phyloP scores from a whole-genome alignment of 2,113 vertebrate species.

The Isichthys henryi region DNA sequence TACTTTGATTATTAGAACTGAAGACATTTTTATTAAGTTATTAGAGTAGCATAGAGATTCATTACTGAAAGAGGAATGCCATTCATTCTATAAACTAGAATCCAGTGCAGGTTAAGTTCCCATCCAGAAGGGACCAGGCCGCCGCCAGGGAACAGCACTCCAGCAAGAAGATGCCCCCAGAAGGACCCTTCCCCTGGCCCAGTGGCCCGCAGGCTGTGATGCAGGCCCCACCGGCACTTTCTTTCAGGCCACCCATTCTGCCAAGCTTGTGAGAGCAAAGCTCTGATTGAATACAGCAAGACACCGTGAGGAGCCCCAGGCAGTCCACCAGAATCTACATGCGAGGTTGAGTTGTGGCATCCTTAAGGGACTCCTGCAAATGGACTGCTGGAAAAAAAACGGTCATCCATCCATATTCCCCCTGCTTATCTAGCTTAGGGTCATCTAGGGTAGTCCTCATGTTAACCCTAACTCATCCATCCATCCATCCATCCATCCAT shows the following conservation, averaged over 20 bases:
- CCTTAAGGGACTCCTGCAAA: not conserved
- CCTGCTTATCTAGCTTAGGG: not conserved
- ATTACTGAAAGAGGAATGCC: not conserved
- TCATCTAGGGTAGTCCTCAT: not conserved
- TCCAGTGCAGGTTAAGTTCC: not conserved
- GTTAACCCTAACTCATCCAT: not conserved
- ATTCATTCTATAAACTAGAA: not conserved
- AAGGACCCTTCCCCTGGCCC: not conserved
- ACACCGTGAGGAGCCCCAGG: not conserved
- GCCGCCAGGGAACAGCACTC: not conserved
- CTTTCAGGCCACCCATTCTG: not conserved
- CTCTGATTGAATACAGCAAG: not conserved
- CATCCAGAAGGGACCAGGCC: not conserved
- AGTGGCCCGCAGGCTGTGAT: not conserved
- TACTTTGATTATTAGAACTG: not conserved
- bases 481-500: not conserved
- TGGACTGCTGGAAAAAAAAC: not conserved
- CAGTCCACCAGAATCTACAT: not conserved
- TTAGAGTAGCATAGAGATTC: not conserved
- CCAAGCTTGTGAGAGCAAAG: not conserved
- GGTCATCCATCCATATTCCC: not conserved
- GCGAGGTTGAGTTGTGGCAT: not conserved
- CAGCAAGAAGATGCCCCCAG: not conserved
- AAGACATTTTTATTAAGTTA: not conserved
- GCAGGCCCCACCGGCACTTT: not conserved